Base-by-base conservation (phyloP, 2,113 vertebrate species). In the Gadus chalcogrammus region DNA sequence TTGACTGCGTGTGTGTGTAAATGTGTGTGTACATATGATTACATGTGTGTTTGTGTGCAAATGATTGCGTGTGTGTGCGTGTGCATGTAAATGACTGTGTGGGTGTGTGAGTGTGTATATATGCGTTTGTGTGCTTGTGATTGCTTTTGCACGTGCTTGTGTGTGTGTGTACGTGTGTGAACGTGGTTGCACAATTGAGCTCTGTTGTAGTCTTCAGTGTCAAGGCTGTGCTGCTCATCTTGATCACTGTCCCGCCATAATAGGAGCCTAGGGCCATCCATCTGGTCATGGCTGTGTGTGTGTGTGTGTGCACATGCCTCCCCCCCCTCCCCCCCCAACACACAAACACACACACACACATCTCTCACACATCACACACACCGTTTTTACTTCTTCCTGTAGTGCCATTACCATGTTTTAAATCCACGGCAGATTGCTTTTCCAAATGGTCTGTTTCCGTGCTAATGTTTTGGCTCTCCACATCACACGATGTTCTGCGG, bases 181-280 rank as follows among this genome's bases (percentile, higher is more conserved):
- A 27, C 53, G 67, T 69, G 63, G 55, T 58, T n/a, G 1, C 55
- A 58, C 55, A 58, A n/a, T 16, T 58, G 5, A n/a, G 55, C 55
- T 58, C 55, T 58, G 15, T 16, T 58, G 55, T 17, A 73, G 64
- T 77, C 62, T 81, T 65, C 15, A 61, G 61, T 67, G 67, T 76
- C 72, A 72, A 75, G 61, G 65, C 72, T 76, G 65, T 84, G 82
- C 79, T 85, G 77, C 75, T 78, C 72, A 73, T 85, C 74, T 81
- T 82, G 74, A 84, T 84, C 80, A 75, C 76, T 88, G 80, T 85
- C 79, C 81, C 73, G 76, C 73, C 72, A 74, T 86, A 81, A 88
- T 85, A 74, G 73, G 31, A 35, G 76, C 85, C 80, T 61, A 42
- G 70, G 83, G 85, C 79, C 71, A 77, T 85, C 84, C 78, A 83